Conservation (phyloP, 2,888 invertebrate species). For the Synanthedon andrenaeformis region DNA sequence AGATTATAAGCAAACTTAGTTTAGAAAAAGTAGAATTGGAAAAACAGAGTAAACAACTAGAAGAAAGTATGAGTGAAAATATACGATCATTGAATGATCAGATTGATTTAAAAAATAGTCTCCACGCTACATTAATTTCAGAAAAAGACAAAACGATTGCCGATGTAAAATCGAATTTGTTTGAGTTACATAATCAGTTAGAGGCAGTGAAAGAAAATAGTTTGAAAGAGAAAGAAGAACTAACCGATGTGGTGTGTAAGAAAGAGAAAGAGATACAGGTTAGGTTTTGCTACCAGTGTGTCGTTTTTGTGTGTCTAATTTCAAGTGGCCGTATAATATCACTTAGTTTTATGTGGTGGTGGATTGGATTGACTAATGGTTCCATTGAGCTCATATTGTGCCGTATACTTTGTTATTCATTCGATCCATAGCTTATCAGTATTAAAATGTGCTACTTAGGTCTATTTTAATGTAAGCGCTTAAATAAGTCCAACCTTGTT, state of each 20-base stretch:
- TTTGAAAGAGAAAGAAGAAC: constrained; percentile 34
- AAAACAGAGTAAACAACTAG: constrained; percentile 20
- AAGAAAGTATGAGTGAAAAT: constrained; percentile 26
- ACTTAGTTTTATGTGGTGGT: background rate
- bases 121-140: constrained; percentile 17
- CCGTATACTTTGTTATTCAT: no score
- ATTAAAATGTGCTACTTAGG: no score
- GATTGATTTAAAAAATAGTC: constrained; percentile 19
- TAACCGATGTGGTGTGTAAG: constrained; percentile 22
- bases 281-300: constrained; percentile 25
- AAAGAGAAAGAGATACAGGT: constrained; percentile 48
- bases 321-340: background rate
- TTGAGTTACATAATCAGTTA: constrained; percentile 26
- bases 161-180: constrained; percentile 20
- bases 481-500: no score
- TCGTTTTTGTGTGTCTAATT: constrained; percentile 14
- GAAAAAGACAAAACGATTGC: constrained; percentile 26
- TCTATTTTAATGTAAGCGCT: no score
- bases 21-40: constrained; percentile 26
- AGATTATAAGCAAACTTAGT: constrained; percentile 19
- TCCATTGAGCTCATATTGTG: no score
- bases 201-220: constrained; percentile 22
- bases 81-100: constrained; percentile 28
- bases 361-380: background rate
- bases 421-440: no score